Conservation (phyloP, 1,140 invertebrate species). For the Pseudomyrmex dendroicus region DNA sequence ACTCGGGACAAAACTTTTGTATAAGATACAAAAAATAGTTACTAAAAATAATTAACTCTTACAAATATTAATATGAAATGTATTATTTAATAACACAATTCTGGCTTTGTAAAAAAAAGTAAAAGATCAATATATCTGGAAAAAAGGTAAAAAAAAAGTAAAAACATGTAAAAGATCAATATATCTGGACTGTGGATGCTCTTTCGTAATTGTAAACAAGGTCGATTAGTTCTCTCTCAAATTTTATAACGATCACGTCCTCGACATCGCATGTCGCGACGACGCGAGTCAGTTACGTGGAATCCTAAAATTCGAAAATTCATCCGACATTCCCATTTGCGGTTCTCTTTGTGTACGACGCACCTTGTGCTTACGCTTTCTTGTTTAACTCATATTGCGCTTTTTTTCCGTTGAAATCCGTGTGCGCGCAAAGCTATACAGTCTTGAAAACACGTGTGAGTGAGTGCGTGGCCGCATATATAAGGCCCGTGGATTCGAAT, state of each 20-base stretch:
- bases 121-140: no score
- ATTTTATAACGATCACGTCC: constrained; percentile 45
- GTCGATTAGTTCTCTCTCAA: neutral
- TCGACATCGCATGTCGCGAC: neutral
- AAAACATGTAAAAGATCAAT: no score
- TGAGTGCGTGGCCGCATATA: constrained; percentile 42
- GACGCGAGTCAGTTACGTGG: neutral
- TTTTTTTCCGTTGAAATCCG: neutral
- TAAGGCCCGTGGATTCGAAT: constrained; percentile 43
- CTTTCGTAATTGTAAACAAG: neutral
- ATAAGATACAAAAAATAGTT: no score
- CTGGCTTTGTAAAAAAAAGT: no score
- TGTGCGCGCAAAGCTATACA: neutral
- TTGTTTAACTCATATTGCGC: neutral
- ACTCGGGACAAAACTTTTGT: no score
- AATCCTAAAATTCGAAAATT: constrained; percentile 37
- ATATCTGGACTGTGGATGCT: no score
- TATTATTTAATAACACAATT: no score
- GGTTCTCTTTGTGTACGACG: constrained; percentile 30
- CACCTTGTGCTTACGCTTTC: neutral
- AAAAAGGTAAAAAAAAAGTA: no score
- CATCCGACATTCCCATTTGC: constrained; percentile 20
- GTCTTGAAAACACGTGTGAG: constrained; percentile 1
- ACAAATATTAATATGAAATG: no score
- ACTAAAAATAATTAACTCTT: no score